Evolutionary conservation across 2,888 invertebrate genomes (phyloP).

Genomic region (Megalurothrips usitatus): DNA sequence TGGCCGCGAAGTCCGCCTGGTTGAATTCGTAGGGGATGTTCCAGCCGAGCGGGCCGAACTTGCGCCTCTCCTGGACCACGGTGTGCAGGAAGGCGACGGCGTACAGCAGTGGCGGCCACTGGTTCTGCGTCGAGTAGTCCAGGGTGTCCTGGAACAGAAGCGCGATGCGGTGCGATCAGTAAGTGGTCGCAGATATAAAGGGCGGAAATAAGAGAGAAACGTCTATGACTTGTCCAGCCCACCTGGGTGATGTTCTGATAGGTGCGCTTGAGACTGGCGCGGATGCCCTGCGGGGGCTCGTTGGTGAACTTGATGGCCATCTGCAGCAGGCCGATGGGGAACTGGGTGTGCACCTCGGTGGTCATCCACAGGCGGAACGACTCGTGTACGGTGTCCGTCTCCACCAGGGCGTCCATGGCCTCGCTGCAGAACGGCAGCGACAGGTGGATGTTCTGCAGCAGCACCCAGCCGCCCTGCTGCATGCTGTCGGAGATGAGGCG

Average conservation of each 20-base stretch:
- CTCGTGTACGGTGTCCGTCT: slow-evolving; percentile 76
- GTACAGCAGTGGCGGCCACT: slow-evolving; percentile 91
- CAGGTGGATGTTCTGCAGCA: slow-evolving; percentile 94
- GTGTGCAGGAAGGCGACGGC: slow-evolving; percentile 94
- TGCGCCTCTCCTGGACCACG: slow-evolving; percentile 89
- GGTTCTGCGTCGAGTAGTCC: slow-evolving; percentile 84
- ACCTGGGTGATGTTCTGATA: slow-evolving; percentile 79
- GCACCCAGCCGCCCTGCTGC: slow-evolving; percentile 77
- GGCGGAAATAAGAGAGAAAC: background rate
- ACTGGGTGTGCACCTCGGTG: slow-evolving; percentile 87
- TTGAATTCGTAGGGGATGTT: slow-evolving; percentile 96
- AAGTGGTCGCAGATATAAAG: background rate
- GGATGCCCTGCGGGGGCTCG: slow-evolving; percentile 93
- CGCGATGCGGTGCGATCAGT: background rate
- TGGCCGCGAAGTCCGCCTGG: slow-evolving; percentile 92
- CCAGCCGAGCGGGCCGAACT: slow-evolving; percentile 96
- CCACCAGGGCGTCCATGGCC: slow-evolving; percentile 81
- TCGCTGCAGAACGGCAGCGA: slow-evolving; percentile 91
- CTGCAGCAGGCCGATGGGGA: slow-evolving; percentile 77
- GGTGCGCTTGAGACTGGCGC: slow-evolving; percentile 89
- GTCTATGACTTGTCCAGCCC: slow-evolving; percentile 28
- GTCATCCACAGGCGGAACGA: slow-evolving; percentile 90
- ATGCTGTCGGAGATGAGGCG: slow-evolving; percentile 47
- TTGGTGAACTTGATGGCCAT: slow-evolving; percentile 97
- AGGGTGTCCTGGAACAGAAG: slow-evolving; percentile 64